Percentiles rank a stretch among this genome's conserved stretches.
Conservation (phyloP, 2,888 invertebrate species). For the Epsilonema sp. region DNA sequence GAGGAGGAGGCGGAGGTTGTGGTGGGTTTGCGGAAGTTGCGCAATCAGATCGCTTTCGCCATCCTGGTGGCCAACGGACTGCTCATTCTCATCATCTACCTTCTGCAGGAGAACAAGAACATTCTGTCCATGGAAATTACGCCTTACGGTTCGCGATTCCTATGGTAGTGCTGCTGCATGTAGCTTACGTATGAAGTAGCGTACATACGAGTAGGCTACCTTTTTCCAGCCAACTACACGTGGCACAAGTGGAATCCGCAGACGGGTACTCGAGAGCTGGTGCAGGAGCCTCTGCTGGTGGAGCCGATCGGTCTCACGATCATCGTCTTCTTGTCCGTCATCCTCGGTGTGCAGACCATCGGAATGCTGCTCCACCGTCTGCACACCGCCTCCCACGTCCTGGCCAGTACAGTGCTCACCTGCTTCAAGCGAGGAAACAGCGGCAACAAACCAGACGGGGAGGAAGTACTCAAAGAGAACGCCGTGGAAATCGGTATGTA, state of each 20-base stretch:
- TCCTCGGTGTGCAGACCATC: slow-evolving; percentile 20
- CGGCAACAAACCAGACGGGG: slow-evolving; percentile 2
- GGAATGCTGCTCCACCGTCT: slow-evolving; percentile 98
- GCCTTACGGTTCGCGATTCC: slow-evolving; percentile 10
- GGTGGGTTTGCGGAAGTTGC: slow-evolving; percentile 64
- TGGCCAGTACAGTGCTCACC: slow-evolving; percentile 75
- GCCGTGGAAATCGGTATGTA: slow-evolving; percentile 8
- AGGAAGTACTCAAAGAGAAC: slow-evolving; percentile 7
- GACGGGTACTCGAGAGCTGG: slow-evolving; percentile 13
- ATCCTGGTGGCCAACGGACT: slow-evolving; percentile 97
- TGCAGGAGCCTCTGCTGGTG: slow-evolving; percentile 62
- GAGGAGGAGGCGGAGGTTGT: slow-evolving; percentile 18
- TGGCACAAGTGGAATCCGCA: slow-evolving; percentile 4
- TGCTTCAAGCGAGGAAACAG: slow-evolving; percentile 10
- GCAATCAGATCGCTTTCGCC: slow-evolving; percentile 72
- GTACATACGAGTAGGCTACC: too few relatives aligned
- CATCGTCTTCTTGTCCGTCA: slow-evolving; percentile 22
- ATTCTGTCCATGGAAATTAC: slow-evolving; percentile 71
- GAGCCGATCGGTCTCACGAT: slow-evolving; percentile 62
- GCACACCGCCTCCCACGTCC: slow-evolving; percentile 79
- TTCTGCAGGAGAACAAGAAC: slow-evolving; percentile 93
- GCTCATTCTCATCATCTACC: slow-evolving; percentile 91
- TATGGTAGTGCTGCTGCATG: too few relatives aligned
- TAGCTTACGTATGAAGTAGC: too few relatives aligned
- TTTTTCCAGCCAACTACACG: slow-evolving; percentile 10